Evolutionary conservation across 1,140 invertebrate genomes (phyloP).

Genomic region (Chionoecetes opilio): DNA sequence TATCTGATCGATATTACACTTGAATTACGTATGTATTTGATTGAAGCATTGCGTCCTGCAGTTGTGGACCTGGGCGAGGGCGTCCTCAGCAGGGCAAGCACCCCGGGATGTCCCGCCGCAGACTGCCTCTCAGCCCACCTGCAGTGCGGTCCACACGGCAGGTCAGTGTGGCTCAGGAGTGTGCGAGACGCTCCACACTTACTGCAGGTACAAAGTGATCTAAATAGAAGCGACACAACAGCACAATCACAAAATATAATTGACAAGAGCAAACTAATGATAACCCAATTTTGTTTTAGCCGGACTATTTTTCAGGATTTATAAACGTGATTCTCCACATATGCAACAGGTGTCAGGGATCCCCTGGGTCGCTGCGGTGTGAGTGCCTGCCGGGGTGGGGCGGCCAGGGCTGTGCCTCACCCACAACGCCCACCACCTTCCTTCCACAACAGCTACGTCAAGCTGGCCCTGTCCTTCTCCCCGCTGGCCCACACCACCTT

Average conservation of each 20-base stretch:
- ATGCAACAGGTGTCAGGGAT: slow-evolving; percentile 35
- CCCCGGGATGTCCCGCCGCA: slow-evolving; percentile 35
- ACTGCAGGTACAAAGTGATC: neutral
- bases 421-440: slow-evolving; percentile 56
- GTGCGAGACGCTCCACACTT: neutral
- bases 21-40: no score
- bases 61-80: slow-evolving; percentile 43
- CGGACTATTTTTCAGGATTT: neutral
- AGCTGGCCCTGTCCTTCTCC: slow-evolving; percentile 57
- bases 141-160: slow-evolving; percentile 48
- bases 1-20: no score
- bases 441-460: slow-evolving; percentile 45
- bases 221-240: neutral
- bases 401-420: slow-evolving; percentile 45
- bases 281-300: no score
- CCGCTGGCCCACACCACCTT: slow-evolving; percentile 52
- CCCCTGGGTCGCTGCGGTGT: slow-evolving; percentile 31
- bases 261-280: no score
- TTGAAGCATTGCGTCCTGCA: neutral
- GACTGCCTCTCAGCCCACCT: neutral
- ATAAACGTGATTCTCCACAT: neutral
- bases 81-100: neutral
- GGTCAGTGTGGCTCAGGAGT: neutral
- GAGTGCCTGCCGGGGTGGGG: slow-evolving; percentile 55
- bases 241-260: no score